A percentile compares a stretch with the other conserved stretches of the same genome.
These are phyloP conservation scores for Drosophila saltans DNA, from an alignment of 1,140 invertebrate genomes.

Conservation along the genomic window DNA sequence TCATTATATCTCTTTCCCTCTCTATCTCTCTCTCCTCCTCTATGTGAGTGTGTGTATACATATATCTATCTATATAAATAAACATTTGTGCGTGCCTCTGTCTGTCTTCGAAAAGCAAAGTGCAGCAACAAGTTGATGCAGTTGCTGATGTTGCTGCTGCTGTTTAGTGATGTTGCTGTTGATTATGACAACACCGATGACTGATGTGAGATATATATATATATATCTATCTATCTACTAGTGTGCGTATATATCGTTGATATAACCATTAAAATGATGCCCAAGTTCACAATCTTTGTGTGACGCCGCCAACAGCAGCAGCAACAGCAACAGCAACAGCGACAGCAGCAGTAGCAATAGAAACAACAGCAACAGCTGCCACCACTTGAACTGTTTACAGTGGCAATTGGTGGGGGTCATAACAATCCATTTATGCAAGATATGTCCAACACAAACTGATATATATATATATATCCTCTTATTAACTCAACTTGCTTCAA, in stretches of 20 bases:
- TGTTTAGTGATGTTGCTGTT: constrained; percentile 48
- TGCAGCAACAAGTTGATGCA: constrained; percentile 62
- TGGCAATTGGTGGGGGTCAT: not conserved
- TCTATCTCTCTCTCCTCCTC: not conserved
- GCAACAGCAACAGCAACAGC: not conserved
- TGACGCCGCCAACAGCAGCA: constrained; percentile 24
- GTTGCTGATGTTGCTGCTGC: constrained; percentile 32
- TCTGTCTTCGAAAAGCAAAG: constrained; percentile 41
- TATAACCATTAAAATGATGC: constrained; percentile 59
- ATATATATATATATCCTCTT: not conserved
- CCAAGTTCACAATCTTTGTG: constrained; percentile 56
- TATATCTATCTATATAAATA: constrained; percentile 54
- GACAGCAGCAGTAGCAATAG: not conserved
- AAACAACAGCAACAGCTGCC: not conserved
- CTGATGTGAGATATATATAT: constrained; percentile 41
- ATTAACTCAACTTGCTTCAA: constrained; percentile 1
- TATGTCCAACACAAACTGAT: not conserved
- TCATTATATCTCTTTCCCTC: constrained; percentile 18
- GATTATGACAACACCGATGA: constrained; percentile 67
- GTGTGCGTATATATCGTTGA: constrained; percentile 35
- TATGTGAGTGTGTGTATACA: not conserved
- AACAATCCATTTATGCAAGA: not conserved
- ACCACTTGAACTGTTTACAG: constrained; percentile 28
- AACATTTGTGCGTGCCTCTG: constrained; percentile 64
- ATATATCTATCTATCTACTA: not conserved